Evolutionary conservation across 2,797 vertebrate genomes (phyloP), one percentile per base, ranked within the genome.

Genomic region (Geotrypetes seraphini): DNA sequence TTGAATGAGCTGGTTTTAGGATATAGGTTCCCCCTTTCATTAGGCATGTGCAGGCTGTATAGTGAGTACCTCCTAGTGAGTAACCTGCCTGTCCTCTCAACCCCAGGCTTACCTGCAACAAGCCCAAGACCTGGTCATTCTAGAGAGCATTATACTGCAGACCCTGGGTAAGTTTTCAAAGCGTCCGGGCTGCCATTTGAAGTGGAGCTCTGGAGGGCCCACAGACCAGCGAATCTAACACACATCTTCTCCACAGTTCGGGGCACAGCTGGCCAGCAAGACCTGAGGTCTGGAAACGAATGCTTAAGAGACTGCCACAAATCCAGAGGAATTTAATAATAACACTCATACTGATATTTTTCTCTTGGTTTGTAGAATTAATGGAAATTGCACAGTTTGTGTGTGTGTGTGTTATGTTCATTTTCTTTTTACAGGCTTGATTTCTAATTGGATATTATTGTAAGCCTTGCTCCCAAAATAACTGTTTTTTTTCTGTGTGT

Each of bases 71-170:
- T 83, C 78, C 39, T 60, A 53, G 48, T 76, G 59, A 86, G 78
- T 92, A 88, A 92, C 64, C 52, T 85, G 69, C 78, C 77, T 90
- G 71, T 88, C 73, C 85, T 90, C 76, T 91, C 69, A 78, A 79
- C 79, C 81, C 69, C 82, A 96, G 92, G 89, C 88, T 73, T 96
- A 96, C 78, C 81, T 93, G 78, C 90, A 94, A 66, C 90, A 95
- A 88, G 91, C 92, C 79, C 92, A 96, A 85, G 92, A 96, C 86
- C 85, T 96, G 83, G 90, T 93, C 81, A 96, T 96, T 83, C 84
- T 96, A 79, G 92, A 96, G 89, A 96, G 91, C 82, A 92, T 96
- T 71, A 95, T 96, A 68, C 88, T 96, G 59, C 92, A 96, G 85
- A 96, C 92, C 78, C 78, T 96, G 83, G 92, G 92, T 96, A 88